phyloP scores from a whole-genome alignment of 1,140 invertebrate species.

The Semibalanus balanoides region DNA sequence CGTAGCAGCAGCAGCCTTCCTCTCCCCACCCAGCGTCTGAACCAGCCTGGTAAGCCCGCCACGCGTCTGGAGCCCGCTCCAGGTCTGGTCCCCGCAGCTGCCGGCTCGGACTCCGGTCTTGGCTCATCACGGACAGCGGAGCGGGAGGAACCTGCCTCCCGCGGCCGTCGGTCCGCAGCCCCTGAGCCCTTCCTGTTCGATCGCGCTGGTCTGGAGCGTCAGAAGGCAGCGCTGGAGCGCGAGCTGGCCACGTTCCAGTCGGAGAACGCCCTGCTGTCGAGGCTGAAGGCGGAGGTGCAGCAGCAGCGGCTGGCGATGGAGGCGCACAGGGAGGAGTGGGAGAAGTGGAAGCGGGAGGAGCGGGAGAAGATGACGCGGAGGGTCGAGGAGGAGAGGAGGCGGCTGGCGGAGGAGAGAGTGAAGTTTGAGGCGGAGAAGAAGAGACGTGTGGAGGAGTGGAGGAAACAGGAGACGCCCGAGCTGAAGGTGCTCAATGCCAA shows the following conservation, averaged over 20 bases:
- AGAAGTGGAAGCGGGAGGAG: background rate
- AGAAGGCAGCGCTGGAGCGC: background rate
- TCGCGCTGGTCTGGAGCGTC: background rate
- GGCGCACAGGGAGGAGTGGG: background rate
- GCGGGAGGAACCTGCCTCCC: no score
- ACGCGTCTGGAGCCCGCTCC: no score
- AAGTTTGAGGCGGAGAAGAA: slow-evolving; percentile 13
- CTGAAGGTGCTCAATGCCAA: background rate
- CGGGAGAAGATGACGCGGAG: slow-evolving; percentile 10
- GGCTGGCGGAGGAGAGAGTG: slow-evolving; percentile 14
- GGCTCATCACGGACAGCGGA: no score
- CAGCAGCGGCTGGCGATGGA: background rate
- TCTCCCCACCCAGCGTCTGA: no score
- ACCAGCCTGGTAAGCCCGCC: no score
- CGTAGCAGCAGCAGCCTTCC: no score
- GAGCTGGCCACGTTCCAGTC: background rate
- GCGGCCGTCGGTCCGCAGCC: no score
- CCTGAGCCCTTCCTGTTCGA: background rate
- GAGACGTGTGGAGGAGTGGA: background rate
- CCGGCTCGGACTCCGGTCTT: no score
- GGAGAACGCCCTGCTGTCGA: background rate
- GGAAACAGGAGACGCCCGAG: background rate
- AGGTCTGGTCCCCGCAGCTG: no score
- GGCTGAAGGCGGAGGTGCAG: background rate
- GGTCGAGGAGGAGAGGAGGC: slow-evolving; percentile 9